A percentile compares a stretch with the other conserved stretches of the same genome.
Evolutionary conservation across 2,113 vertebrate genomes (phyloP).

Genomic region (Pyxicephalus adspersus): DNA sequence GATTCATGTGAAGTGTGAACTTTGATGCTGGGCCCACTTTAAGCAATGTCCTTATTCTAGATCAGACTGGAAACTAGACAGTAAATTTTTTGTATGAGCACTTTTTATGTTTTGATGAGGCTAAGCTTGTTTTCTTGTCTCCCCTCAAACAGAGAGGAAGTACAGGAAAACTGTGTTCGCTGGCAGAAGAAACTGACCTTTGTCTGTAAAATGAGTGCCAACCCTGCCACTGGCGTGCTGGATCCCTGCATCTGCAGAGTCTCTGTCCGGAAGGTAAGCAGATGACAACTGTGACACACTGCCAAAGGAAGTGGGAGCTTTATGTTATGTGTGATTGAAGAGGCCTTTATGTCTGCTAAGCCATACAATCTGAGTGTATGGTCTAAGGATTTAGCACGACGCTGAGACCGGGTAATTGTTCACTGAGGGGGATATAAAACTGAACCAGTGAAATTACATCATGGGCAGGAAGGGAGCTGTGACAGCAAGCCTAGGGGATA

Average conservation of each 20-base stretch:
- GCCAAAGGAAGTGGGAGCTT: background rate
- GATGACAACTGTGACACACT: background rate
- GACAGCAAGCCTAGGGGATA: background rate
- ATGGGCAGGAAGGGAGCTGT: background rate
- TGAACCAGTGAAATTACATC: background rate
- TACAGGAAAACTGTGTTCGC: conserved; percentile 93
- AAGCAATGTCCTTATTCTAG: too few relatives aligned
- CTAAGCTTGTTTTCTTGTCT: background rate
- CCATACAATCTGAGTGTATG: conserved; percentile 23
- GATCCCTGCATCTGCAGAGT: conserved; percentile 93
- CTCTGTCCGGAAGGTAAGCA: conserved; percentile 91
- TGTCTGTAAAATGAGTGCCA: conserved; percentile 96
- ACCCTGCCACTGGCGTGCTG: conserved; percentile 91
- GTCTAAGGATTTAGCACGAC: conserved; percentile 11
- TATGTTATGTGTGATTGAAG: background rate
- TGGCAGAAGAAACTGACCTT: conserved; percentile 96
- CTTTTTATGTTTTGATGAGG: too few relatives aligned
- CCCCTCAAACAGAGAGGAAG: conserved; percentile 79
- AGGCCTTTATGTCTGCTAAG: conserved; percentile 16
- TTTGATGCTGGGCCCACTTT: too few relatives aligned
- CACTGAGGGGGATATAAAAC: background rate
- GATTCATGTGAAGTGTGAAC: too few relatives aligned
- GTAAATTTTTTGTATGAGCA: too few relatives aligned
- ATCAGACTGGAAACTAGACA: too few relatives aligned
- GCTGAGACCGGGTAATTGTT: conserved; percentile 8